Base-by-base conservation (phyloP, 2,888 invertebrate genomes). In the Protodeltote pygarga region DNA sequence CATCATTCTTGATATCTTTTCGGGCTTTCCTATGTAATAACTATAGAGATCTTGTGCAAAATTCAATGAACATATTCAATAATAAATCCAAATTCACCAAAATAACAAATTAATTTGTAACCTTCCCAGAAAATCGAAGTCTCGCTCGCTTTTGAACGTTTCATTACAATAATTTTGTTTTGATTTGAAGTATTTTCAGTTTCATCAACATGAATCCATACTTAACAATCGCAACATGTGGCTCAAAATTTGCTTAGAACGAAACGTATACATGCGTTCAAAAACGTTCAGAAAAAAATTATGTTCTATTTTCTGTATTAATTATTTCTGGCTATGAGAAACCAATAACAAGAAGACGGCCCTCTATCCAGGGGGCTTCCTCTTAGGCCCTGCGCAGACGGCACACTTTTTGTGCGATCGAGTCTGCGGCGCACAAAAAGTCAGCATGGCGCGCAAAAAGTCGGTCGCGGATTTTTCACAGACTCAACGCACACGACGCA, bases 1-100 rank as follows among this genome's bases (percentile, higher is more conserved):
- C 87, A 91, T 89, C 66, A 47, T 47, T 71, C 84, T 45, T 72
- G 66, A 71, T 16, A 32, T 25, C 25, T n/a, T n/a, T n/a, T 32
- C 33, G 15, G 23, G 46, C 17, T 31, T 35, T 9, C 15, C 24
- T 19, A 16, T 17, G 31, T 38, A 16, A 23, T 13, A 40, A 48
- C 16, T 31, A 11, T n/a, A n/a, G n/a, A n/a, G 27, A 41, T 11
- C 28, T 17, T 31, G 11, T 15, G 37, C 20, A 8, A 39, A 24
- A 34, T 27, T 19, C 9, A 2, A 13, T 41, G n/a, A 4, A 27
- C 20, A 3, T 5, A 9, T 3, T 13, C 39, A 39, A 13, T 31
- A 37, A 23, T 38, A 4, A 13, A 5, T 2, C 2, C 14, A 5
- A 34, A 25, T 29, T 41, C 31, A 13, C n/a, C 13, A 33, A 5